These are phyloP conservation scores for Lutraria lutraria DNA, from an alignment of 2,888 invertebrate species.

Conservation along the genomic window DNA sequence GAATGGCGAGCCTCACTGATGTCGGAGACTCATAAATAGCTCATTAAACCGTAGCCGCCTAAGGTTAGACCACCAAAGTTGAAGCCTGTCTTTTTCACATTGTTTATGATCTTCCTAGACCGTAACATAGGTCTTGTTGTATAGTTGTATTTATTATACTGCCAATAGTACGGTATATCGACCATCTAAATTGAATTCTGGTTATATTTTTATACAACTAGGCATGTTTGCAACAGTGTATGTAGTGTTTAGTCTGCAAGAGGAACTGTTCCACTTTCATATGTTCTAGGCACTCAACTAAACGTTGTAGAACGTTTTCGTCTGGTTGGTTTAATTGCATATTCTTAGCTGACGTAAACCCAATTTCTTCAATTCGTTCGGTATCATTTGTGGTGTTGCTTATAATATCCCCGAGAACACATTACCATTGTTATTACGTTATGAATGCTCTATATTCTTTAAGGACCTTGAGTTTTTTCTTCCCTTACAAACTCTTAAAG, in stretches of 20 bases:
- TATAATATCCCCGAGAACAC: too few relatives aligned
- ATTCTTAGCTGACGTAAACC: too few relatives aligned
- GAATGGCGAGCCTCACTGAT: slow-evolving; percentile 61
- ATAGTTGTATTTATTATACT: not conserved
- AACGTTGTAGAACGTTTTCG: too few relatives aligned
- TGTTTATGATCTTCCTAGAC: slow-evolving; percentile 54
- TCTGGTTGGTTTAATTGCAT: too few relatives aligned
- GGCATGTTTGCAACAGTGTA: not conserved
- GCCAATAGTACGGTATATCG: not conserved
- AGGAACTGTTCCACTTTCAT: not conserved
- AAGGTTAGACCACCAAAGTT: slow-evolving; percentile 65
- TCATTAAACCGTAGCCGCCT: slow-evolving; percentile 65
- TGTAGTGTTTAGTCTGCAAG: not conserved
- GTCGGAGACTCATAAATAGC: slow-evolving; percentile 64
- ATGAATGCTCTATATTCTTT: too few relatives aligned
- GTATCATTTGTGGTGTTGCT: too few relatives aligned
- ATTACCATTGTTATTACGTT: too few relatives aligned
- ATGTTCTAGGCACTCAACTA: too few relatives aligned
- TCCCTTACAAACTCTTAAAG: too few relatives aligned
- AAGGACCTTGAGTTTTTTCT: too few relatives aligned
- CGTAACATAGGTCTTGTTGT: slow-evolving; percentile 22
- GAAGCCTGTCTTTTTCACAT: slow-evolving; percentile 54
- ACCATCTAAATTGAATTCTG: not conserved
- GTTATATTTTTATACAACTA: slow-evolving; percentile 1
- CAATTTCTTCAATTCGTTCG: too few relatives aligned